Evolutionary conservation across 2,797 vertebrate species (phyloP), one percentile per base, ranked within the genome.

Genomic region (Simalia tracyae): DNA sequence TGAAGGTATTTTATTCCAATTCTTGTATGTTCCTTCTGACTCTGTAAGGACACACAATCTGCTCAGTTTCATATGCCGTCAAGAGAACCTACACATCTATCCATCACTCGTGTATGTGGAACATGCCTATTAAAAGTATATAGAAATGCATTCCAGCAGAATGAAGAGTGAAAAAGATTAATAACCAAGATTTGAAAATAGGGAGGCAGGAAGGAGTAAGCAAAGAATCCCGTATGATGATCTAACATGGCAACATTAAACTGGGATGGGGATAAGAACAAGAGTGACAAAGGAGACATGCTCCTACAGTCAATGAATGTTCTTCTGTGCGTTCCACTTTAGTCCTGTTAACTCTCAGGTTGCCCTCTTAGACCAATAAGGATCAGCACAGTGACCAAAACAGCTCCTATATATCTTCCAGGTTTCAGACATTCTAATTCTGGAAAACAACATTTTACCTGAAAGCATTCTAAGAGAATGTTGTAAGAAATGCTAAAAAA

Each of bases 81-180:
- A 59, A 54, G n/a, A 76, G 61, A 56, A 11, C 9, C n/a, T 10
- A 3, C 1, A 42, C 10, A 89, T n/a, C 50, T 8, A 11, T 31
- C 28, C 81, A 72, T 57, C 31, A n/a, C 26, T 85, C 22, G 66
- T 12, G 24, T 57, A 22, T 56, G 36, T n/a, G 17, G 64, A 90
- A 76, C 22, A 60, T 36, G 17, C n/a, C 24, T 60, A 63, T 31
- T 76, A 56, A 85, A 57, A 63, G 54, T 12, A 36, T 26, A n/a
- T 36, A 12, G 89, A 88, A 94, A 59, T 81, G 85, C 92, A 89
- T 46, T 94, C 59, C 91, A 91, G 76, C 84, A 85, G 95, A 91
- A 2, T 66, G 17, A 91, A 89, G 93, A 81, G 68, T 94, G 86
- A 54, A 91, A 95, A 89, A 93, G 89, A 91, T 94, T 93, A 92